Base-by-base conservation (phyloP, 92 coral and sea anemone genomes). In the Micromussa lordhowensis region DNA sequence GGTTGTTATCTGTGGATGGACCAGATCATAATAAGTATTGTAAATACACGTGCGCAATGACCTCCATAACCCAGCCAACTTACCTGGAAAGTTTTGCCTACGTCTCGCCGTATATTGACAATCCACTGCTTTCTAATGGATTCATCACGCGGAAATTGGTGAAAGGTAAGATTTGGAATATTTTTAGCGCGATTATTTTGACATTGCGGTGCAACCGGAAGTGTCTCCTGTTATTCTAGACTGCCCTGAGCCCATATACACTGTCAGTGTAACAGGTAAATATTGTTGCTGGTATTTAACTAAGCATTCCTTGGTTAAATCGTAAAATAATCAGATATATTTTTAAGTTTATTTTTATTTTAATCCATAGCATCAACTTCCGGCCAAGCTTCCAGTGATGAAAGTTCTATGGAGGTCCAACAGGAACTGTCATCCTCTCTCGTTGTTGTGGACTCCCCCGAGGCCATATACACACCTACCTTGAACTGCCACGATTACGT, bases 391-490 rank as follows among this genome's bases (percentile, higher is more conserved):
- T 80, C 84, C 36, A 32, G 28, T 49, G 49, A 82, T 57, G 86
- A 82, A 82, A 40, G 77, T 82, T 48, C 78, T 16, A 7, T 68
- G 77, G 86, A 15, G 14, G 77, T 82, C 38, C 48, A 82, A 66
- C 64, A 68, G 44, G 64, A 82, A 66, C 40, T 82, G 86, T 66
- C 30, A 64, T 61, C 71, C 75, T 66, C 63, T 69, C 86, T 63
- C 68, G 86, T 66, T 82, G 66, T 82, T 82, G 86, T 82, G 26
- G 77, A 66, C 86, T 66, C 77, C 38, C 77, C 77, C 40, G 66
- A 48, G 63, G 21, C 13, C 51, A 8, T 44, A 44, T 8, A 8
- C 13, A 44, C 51, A 44, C 51, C 51, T 44, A 44, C 51, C 51
- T 44, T 44, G 51, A 44, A 44, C 10, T 44, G 51, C 51, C 51